These are phyloP conservation scores for Simalia tracyae DNA, from an alignment of 2,797 vertebrate genomes.

Conservation along the genomic window DNA sequence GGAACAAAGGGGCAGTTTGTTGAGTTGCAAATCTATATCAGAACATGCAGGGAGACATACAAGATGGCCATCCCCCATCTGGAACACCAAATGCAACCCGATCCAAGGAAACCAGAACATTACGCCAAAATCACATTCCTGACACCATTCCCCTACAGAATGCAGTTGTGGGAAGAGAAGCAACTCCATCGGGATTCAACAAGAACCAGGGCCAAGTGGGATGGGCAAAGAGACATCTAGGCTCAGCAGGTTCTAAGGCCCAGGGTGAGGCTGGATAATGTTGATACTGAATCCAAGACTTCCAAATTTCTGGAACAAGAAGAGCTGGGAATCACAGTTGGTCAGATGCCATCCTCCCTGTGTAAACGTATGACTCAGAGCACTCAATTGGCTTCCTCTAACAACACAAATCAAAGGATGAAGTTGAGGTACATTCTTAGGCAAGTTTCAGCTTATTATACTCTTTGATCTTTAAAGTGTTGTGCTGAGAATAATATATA, in stretches of 20 bases:
- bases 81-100: too few species aligned
- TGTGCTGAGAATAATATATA: slow-evolving; percentile 29
- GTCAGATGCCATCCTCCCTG: slow-evolving; percentile 9
- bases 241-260: background rate
- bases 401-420: slow-evolving; percentile 2
- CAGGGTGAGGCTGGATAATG: slow-evolving; percentile 3
- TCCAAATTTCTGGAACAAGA: slow-evolving; percentile 34
- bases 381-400: slow-evolving; percentile 2
- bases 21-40: too few species aligned
- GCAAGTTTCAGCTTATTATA: slow-evolving; percentile 37
- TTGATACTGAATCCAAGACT: background rate
- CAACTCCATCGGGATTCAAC: too few species aligned
- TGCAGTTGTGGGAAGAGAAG: background rate
- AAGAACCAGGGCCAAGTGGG: background rate
- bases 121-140: background rate
- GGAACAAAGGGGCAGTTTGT: too few species aligned
- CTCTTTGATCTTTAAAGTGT: slow-evolving; percentile 36
- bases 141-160: background rate
- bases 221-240: background rate
- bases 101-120: background rate
- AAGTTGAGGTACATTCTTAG: slow-evolving; percentile 35
- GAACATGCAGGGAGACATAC: too few species aligned
- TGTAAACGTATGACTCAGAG: slow-evolving; percentile 22
- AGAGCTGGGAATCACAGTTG: slow-evolving; percentile 25
- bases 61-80: too few species aligned